Conservation (phyloP, 1,140 invertebrate species). For the Nylanderia fulva region DNA sequence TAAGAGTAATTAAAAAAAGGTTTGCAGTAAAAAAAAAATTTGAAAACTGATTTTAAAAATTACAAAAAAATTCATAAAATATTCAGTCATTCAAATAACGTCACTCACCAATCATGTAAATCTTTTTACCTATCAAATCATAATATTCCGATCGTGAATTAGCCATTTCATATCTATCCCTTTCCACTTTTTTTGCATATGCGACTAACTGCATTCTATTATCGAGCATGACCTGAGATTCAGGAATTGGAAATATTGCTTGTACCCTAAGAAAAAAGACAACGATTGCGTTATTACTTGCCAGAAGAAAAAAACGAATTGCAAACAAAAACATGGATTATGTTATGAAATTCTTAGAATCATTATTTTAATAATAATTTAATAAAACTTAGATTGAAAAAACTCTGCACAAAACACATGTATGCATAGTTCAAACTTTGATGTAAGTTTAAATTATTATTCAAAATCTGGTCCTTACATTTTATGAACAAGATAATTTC, state of each 20-base stretch:
- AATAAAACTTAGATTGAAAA: too few relatives aligned
- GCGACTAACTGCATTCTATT: conserved; percentile 98
- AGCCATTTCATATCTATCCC: conserved; percentile 99
- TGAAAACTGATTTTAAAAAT: neutral
- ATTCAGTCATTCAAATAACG: neutral
- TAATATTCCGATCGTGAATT: conserved; percentile 99
- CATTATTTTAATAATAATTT: too few relatives aligned
- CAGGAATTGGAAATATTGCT: conserved; percentile 99
- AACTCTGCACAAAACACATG: too few relatives aligned
- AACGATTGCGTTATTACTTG: neutral
- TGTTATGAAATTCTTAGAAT: conserved; percentile 64
- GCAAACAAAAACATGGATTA: too few relatives aligned
- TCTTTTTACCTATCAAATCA: conserved; percentile 98
- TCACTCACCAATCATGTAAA: conserved; percentile 97
- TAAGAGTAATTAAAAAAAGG: neutral
- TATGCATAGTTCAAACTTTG: too few relatives aligned
- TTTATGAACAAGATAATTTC: conserved; percentile 99
- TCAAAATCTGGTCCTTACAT: too few relatives aligned
- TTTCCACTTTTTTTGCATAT: conserved; percentile 99
- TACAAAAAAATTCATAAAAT: conserved; percentile 18
- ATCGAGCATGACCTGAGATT: conserved; percentile 97
- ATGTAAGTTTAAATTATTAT: too few relatives aligned
- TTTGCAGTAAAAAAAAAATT: too few relatives aligned
- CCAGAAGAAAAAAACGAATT: conserved; percentile 53
- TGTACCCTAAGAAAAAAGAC: conserved; percentile 92